phyloP scores from a whole-genome alignment of 2,797 vertebrate species.

The Pangasius sanitwongsei region DNA sequence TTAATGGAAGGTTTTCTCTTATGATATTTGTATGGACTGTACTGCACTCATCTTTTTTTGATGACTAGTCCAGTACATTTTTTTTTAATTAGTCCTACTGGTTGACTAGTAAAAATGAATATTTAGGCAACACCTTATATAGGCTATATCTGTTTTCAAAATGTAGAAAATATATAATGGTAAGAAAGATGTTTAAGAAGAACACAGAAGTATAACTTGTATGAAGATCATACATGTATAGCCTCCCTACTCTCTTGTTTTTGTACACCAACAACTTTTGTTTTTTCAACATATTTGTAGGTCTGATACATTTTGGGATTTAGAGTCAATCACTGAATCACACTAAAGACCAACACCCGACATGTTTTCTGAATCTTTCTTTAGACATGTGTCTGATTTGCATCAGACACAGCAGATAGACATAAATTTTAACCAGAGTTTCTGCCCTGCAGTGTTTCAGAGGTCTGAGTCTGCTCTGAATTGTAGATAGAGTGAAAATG shows the following conservation, averaged over 20 bases:
- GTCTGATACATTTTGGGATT: no score
- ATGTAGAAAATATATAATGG: background rate
- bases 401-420: no score
- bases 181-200: background rate
- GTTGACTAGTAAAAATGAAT: background rate
- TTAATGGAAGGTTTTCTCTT: background rate
- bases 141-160: background rate
- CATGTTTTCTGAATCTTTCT: no score
- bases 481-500: background rate
- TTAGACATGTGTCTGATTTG: no score
- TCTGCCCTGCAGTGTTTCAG: background rate
- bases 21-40: no score
- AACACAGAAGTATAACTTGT: background rate
- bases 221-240: background rate
- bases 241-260: background rate
- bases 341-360: no score
- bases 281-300: no score
- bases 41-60: no score
- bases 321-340: no score
- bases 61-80: background rate
- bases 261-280: no score
- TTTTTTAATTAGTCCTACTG: background rate
- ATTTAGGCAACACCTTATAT: background rate
- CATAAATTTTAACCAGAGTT: no score
- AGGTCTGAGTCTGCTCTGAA: background rate